Evolutionary conservation across 92 coral and sea anemone species (phyloP).

Genomic region (Diadumene lineata): DNA sequence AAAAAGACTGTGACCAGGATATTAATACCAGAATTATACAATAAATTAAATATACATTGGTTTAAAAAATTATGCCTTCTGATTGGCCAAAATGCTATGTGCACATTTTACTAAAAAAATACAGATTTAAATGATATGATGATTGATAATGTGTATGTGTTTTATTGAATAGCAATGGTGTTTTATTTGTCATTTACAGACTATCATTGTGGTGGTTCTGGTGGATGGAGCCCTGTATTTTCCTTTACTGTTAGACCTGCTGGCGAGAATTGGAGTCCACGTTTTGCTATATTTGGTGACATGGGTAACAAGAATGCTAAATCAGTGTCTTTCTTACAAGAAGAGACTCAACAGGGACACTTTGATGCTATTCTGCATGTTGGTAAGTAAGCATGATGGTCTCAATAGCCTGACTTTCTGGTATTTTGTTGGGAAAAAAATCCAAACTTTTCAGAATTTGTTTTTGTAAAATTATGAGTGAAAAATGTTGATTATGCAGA

Average conservation of each 20-base stretch:
- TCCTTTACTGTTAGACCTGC: constrained; percentile 58
- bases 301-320: constrained; percentile 72
- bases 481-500: too few species aligned
- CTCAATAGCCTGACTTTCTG: too few species aligned
- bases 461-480: too few species aligned
- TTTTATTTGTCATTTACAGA: constrained; percentile 30
- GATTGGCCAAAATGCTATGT: too few species aligned
- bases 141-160: not conserved
- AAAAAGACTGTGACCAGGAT: too few species aligned
- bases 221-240: constrained; percentile 82
- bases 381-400: constrained; percentile 47
- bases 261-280: constrained; percentile 84
- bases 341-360: constrained; percentile 71
- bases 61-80: too few species aligned
- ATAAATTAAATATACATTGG: too few species aligned
- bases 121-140: not conserved
- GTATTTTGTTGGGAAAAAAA: too few species aligned
- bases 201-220: constrained; percentile 87
- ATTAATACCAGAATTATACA: too few species aligned
- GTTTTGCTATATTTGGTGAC: constrained; percentile 84
- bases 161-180: not conserved
- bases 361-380: constrained; percentile 84
- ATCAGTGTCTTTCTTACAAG: constrained; percentile 71
- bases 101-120: not conserved
- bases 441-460: too few species aligned